Base-by-base conservation (phyloP, 2,888 invertebrate species). In the Tiphia femorata region DNA sequence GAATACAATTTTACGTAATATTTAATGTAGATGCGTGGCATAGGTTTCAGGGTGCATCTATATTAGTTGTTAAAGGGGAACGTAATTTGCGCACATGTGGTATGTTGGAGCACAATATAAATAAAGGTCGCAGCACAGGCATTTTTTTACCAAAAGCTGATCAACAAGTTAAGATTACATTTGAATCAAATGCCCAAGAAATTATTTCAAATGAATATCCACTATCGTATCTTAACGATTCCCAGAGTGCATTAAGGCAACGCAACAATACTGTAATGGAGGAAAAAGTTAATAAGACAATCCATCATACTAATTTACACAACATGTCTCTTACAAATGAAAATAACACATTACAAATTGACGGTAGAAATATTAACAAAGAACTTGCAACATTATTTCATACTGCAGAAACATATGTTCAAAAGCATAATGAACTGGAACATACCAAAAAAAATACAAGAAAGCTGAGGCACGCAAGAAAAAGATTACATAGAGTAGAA, bases 31-130 rank as follows among this genome's bases (percentile, higher is more conserved):
- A 14, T 44, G n/a, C n/a, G n/a, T n/a, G n/a, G n/a, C n/a, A n/a
- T 49, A 83, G 83, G 52, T 83, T 81, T 78, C 88, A 90, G 69
- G 94, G 94, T 12, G 91, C 94, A 0, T 89, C 92, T 55, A 90
- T 95, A 74, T 85, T 95, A 71, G 92, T 95, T 1, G 93, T 94
- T 0, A 90, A 92, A 83, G 95, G 93, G 6, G 92, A 92, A 42
- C 89, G 89, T 72, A 90, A 90, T 78, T 84, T 95, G 40, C 87
- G 90, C 63, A 93, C 92, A 1, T 95, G 94, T 81, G 92, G 92
- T 2, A 86, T 94, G 62, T 83, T 93, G 65, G 91, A 93, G 61
- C 88, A 89, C 66, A 89, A 89, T 69, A 86, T 87, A 68, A 88
- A 89, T 71, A 91, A 89, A 75, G 86, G 87, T 66, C 87, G 87